Base-by-base conservation (phyloP, 37 sponge, comb jelly and placozoan species). In the Aplysina aerophoba region DNA sequence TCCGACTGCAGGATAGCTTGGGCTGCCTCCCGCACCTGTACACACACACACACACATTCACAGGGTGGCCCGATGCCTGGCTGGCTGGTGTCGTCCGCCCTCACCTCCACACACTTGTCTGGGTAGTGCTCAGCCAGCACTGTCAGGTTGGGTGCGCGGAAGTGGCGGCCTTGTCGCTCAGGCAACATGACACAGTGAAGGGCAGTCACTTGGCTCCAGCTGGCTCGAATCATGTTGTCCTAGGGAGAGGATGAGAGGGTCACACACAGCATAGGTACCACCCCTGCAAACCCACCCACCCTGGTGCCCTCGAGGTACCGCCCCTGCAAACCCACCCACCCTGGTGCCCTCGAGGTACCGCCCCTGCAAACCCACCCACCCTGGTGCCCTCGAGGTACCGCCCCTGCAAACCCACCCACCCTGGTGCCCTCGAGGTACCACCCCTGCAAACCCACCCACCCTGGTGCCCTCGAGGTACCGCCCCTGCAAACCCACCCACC, bases 141-240 rank as follows among this genome's bases (percentile, higher is more conserved):
- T 11, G 95, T 91, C 15, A 97, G 87, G 74, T 89, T 85, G 21
- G 97, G 97, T 12, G 97, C 67, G 27, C 88, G 86, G 86, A 94
- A 97, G 54, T 90, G 64, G 15, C 77, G 82, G 33, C 91, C 95
- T 78, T 95, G 90, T n/a, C 82, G 88, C 86, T 97, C 97, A 0
- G 95, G 95, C 44, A 97, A 85, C 93, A 97, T 90, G 61, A 97
- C 97, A 82, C 97, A 97, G 84, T 95, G 96, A 55, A 97, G 86
- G 12, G 97, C 94, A 50, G 96, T 94, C 2, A 95, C 85, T 81
- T 87, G 90, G 79, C 95, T 95, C 93, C 97, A 97, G n/a, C 77
- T 81, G 19, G 95, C 96, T 81, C 94, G 79, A 55, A 95, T 88
- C 57, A 60, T 38, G 71, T 90, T 94, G 83, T 94, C 94, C 60